These are phyloP conservation scores for Haliclona indistincta DNA, from an alignment of 37 sponge, comb jelly and placozoan genomes.

Conservation along the genomic window DNA sequence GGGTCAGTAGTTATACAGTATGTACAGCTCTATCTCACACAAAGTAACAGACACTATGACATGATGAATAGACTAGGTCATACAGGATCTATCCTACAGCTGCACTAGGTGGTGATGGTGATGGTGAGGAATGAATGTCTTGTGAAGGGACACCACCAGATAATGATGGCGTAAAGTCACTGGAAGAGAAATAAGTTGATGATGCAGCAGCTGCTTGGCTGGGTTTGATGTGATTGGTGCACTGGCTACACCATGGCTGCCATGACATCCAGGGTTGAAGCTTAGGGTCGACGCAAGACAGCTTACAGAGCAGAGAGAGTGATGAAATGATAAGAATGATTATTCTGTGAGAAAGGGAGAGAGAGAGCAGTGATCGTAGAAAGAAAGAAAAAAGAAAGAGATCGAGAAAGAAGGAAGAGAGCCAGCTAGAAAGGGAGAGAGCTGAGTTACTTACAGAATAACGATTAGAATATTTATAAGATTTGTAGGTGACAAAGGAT, in stretches of 20 bases:
- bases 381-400: background rate
- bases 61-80: too few species aligned
- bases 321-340: constrained; percentile 41
- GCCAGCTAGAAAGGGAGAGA: background rate
- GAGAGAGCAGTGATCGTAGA: background rate
- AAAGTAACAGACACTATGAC: too few species aligned
- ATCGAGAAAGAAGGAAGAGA: background rate
- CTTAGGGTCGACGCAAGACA: constrained; percentile 50
- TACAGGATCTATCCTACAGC: too few species aligned
- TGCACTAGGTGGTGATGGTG: too few species aligned
- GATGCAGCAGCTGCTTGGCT: too few species aligned
- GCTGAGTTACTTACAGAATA: constrained; percentile 10
- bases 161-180: too few species aligned
- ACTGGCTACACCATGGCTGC: constrained; percentile 76
- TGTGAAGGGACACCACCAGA: too few species aligned
- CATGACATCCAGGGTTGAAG: constrained; percentile 43
- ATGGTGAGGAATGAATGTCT: too few species aligned
- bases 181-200: too few species aligned
- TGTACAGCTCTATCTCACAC: too few species aligned
- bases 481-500: constrained; percentile 7
- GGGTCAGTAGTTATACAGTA: too few species aligned
- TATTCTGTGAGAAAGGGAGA: constrained; percentile 38
- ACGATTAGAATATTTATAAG: constrained; percentile 34
- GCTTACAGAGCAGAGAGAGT: constrained; percentile 44
- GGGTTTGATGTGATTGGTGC: too few species aligned